Evolutionary conservation across 2,888 invertebrate species (phyloP).

Genomic region (Graphium colonna): DNA sequence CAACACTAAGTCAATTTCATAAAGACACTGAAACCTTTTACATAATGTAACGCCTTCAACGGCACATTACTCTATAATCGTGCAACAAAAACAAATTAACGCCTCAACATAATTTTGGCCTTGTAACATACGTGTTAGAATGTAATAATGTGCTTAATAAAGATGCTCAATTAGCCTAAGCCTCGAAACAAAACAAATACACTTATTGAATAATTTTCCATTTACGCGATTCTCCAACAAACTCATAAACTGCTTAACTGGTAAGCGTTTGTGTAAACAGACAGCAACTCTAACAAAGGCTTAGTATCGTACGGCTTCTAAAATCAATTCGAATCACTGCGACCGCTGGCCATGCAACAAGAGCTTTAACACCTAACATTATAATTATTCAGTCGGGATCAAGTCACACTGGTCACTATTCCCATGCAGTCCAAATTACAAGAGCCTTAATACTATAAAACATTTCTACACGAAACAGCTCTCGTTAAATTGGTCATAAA

Average conservation of each 20-base stretch:
- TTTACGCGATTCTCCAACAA: slow-evolving; percentile 32
- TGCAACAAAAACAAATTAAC: neutral
- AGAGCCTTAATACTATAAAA: slow-evolving; percentile 29
- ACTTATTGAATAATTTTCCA: slow-evolving; percentile 31
- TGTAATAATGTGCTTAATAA: slow-evolving; percentile 5
- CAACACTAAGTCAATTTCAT: too few species aligned
- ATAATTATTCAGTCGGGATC: slow-evolving; percentile 7
- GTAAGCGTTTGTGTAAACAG: slow-evolving; percentile 76
- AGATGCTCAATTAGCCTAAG: slow-evolving; percentile 20
- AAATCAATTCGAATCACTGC: slow-evolving; percentile 69
- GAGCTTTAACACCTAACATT: slow-evolving; percentile 32
- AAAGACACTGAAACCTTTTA: too few species aligned
- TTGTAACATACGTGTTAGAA: neutral
- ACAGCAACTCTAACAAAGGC: slow-evolving; percentile 64
- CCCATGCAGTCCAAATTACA: slow-evolving; percentile 25
- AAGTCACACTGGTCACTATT: slow-evolving; percentile 7
- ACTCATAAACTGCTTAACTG: slow-evolving; percentile 68
- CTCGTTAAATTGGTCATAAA: slow-evolving; percentile 31
- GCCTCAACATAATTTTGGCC: neutral
- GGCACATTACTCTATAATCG: neutral
- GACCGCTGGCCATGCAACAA: slow-evolving; percentile 32
- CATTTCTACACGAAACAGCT: slow-evolving; percentile 24
- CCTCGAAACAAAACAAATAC: slow-evolving; percentile 24
- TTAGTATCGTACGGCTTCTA: slow-evolving; percentile 63
- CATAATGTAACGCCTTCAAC: too few species aligned